phyloP scores from a whole-genome alignment of 2,797 vertebrate species.

The Onychomys arenicola region DNA sequence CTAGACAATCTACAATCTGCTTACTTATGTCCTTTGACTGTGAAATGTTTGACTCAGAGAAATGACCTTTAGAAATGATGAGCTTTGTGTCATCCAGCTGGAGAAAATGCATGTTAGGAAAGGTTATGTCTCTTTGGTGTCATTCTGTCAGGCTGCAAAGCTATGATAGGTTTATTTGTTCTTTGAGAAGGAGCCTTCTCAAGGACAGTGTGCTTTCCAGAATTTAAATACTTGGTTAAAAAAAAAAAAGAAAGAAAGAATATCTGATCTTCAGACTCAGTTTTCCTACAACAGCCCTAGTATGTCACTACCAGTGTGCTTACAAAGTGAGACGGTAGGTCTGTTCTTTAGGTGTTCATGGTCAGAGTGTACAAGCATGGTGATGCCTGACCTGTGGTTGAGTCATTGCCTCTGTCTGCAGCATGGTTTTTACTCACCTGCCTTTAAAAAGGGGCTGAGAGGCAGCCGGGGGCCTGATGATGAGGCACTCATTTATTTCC shows the following conservation, averaged over 20 bases:
- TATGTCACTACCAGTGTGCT: background rate
- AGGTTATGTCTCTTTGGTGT: constrained; percentile 71
- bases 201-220: constrained; percentile 35
- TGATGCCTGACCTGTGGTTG: background rate
- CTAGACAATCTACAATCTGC: background rate
- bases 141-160: constrained; percentile 69
- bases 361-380: background rate
- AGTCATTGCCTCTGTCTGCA: background rate
- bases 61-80: constrained; percentile 79
- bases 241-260: background rate
- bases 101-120: constrained; percentile 73
- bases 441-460: background rate
- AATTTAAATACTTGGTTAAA: background rate
- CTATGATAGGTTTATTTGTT: constrained; percentile 66
- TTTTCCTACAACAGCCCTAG: background rate
- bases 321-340: background rate
- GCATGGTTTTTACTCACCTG: background rate
- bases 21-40: constrained; percentile 64
- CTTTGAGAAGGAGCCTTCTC: constrained; percentile 46
- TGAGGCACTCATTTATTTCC: background rate
- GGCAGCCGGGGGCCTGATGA: background rate
- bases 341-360: background rate
- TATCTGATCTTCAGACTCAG: background rate
- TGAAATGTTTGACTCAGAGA: constrained; percentile 74
- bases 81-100: constrained; percentile 72